A percentile compares a stretch with the other conserved stretches of the same genome.
Conservation (phyloP, 1,140 invertebrate species). For the Zelostemma sp. region DNA sequence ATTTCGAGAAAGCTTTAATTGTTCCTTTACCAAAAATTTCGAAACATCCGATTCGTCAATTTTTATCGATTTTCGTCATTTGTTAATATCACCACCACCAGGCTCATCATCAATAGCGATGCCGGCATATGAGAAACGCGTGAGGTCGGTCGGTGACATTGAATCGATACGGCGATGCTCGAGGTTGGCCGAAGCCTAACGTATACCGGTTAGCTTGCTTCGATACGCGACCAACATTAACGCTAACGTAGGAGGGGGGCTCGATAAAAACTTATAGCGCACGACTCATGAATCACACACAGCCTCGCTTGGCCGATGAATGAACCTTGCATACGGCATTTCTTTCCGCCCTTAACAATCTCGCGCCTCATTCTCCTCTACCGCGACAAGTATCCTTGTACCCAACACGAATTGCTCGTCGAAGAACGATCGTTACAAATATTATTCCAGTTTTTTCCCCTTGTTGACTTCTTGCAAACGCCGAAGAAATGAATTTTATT, state of each 20-base stretch:
- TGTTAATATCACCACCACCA: no score
- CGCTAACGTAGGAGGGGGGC: not conserved
- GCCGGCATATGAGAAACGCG: slow-evolving; percentile 10
- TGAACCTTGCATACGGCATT: slow-evolving; percentile 35
- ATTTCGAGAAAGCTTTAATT: no score
- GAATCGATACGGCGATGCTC: slow-evolving; percentile 48
- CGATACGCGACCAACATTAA: slow-evolving; percentile 3
- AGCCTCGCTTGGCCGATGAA: slow-evolving; percentile 35
- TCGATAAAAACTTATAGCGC: not conserved
- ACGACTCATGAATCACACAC: slow-evolving; percentile 42
- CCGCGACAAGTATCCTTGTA: not conserved
- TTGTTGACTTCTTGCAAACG: no score
- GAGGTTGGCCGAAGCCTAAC: slow-evolving; percentile 14
- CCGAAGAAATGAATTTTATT: no score
- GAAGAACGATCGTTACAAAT: no score
- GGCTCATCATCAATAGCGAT: not conserved
- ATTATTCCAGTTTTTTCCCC: no score
- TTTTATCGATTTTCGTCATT: no score
- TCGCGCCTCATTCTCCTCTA: not conserved
- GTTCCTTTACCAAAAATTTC: no score
- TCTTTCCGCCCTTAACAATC: slow-evolving; percentile 28
- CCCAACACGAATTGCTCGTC: not conserved
- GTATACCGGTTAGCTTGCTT: slow-evolving; percentile 8
- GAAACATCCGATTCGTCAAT: no score
- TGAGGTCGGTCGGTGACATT: slow-evolving; percentile 52